A percentile compares a stretch with the other conserved stretches of the same genome.
These are phyloP conservation scores for Chiloscyllium plagiosum DNA, from an alignment of 2,113 vertebrate genomes.

Conservation along the genomic window DNA sequence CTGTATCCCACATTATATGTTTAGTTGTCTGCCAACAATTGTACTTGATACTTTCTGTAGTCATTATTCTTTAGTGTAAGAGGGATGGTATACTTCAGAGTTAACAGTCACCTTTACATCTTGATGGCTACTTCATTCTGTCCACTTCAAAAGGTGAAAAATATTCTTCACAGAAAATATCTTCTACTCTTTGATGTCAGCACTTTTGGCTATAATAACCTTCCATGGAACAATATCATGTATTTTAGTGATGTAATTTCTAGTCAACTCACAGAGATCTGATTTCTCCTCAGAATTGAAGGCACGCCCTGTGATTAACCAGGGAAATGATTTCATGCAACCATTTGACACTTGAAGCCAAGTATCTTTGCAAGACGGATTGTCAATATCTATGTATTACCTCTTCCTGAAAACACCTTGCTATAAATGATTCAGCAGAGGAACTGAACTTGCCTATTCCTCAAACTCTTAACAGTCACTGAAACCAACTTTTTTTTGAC, in stretches of 20 bases:
- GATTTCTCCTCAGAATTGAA: neutral
- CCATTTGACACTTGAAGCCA: neutral
- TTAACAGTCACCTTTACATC: neutral
- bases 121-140: neutral
- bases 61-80: neutral
- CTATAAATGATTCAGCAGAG: neutral
- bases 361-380: neutral
- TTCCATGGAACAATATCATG: neutral
- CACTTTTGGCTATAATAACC: neutral
- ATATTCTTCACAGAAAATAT: neutral
- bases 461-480: neutral
- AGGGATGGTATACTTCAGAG: neutral
- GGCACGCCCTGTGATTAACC: neutral
- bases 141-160: neutral
- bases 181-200: neutral
- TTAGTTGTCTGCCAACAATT: neutral
- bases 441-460: neutral
- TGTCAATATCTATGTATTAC: neutral
- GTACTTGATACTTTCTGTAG: neutral
- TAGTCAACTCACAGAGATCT: neutral
- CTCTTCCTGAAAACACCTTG: neutral
- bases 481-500: neutral
- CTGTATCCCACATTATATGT: neutral
- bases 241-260: neutral
- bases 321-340: neutral